Conservation (phyloP, 2,113 vertebrate species). For the Tachysurus fulvidraco region DNA sequence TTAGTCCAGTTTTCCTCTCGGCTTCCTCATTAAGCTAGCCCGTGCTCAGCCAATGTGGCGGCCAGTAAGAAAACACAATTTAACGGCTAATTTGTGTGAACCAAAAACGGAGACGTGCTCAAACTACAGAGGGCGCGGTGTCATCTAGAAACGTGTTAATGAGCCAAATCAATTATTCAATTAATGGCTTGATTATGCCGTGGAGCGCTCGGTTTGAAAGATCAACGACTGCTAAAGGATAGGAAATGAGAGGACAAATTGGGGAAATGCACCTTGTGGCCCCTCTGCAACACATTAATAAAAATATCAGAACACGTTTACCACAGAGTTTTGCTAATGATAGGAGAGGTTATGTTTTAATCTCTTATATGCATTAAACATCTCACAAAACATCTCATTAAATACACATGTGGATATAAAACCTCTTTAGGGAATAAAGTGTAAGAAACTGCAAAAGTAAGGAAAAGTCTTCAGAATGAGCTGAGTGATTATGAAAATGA, state of each 20-base stretch:
- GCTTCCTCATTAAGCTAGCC: conserved; percentile 66
- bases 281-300: background rate
- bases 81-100: conserved; percentile 67
- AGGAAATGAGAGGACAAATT: conserved; percentile 55
- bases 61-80: conserved; percentile 53
- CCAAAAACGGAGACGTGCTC: conserved; percentile 67
- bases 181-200: conserved; percentile 68
- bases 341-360: background rate
- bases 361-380: background rate
- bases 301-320: conserved; percentile 15
- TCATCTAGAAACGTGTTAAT: conserved; percentile 75
- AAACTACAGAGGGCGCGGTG: conserved; percentile 60
- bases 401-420: background rate
- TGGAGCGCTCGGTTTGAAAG: conserved; percentile 56
- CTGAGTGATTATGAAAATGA: background rate
- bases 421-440: background rate
- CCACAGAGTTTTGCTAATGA: background rate
- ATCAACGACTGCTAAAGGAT: conserved; percentile 55
- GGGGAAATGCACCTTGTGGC: conserved; percentile 57
- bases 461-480: background rate
- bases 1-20: conserved; percentile 62
- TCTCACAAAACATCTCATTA: background rate
- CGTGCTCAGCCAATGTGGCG: conserved; percentile 9
- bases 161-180: conserved; percentile 73
- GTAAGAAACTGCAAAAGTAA: background rate